Evolutionary conservation across 1,140 invertebrate species (phyloP).

Genomic region (Hyles euphorbiae): DNA sequence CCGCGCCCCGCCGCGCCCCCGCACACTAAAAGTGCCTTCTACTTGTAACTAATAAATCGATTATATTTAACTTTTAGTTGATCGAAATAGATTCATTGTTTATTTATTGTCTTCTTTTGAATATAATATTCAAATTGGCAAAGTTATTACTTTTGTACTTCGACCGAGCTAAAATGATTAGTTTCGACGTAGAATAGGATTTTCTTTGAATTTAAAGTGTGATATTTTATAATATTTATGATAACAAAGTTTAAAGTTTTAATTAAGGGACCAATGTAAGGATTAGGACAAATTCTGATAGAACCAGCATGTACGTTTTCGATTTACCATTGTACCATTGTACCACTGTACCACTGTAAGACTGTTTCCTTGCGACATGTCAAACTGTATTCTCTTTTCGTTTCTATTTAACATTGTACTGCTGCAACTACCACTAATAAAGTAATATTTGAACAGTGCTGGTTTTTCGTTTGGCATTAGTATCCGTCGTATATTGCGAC

Average conservation of each 20-base stretch:
- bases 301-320: constrained; percentile 46
- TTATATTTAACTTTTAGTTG: constrained; percentile 74
- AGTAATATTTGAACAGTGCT: constrained; percentile 34
- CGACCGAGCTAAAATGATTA: constrained; percentile 66
- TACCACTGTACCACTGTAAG: constrained; percentile 37
- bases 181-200: constrained; percentile 68
- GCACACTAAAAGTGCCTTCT: constrained; percentile 63
- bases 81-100: constrained; percentile 70
- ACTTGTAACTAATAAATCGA: constrained; percentile 64
- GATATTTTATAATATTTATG: constrained; percentile 75
- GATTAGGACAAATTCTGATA: constrained; percentile 72
- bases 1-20: constrained; percentile 29
- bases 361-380: constrained; percentile 45
- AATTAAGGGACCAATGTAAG: constrained; percentile 74
- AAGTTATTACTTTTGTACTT: constrained; percentile 72
- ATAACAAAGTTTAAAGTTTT: constrained; percentile 73
- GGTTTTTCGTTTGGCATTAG: constrained; percentile 43
- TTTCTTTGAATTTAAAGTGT: constrained; percentile 72
- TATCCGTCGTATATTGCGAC: too few relatives aligned
- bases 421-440: constrained; percentile 27
- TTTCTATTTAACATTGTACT: constrained; percentile 32
- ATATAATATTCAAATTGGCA: constrained; percentile 70
- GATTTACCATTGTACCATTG: constrained; percentile 5
- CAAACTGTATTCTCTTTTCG: constrained; percentile 50
- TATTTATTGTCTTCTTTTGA: constrained; percentile 73